Evolutionary conservation across 1,140 invertebrate species (phyloP), one percentile per base, ranked within the genome.

Genomic region (Diachasmimorpha longicaudata): DNA sequence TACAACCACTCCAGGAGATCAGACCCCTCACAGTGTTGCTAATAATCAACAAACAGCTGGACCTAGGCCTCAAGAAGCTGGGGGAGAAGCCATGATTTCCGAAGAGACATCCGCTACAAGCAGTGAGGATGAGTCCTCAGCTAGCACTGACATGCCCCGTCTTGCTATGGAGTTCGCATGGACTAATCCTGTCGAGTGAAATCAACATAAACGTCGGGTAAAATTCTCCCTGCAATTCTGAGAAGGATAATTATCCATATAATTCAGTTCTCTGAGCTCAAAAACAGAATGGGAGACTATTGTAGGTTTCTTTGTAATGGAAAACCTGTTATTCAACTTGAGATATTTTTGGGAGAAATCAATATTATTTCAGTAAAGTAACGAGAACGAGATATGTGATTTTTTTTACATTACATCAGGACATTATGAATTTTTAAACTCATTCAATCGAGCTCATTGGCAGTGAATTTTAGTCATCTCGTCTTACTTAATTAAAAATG

Each of bases 11-110:
- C 77, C 79, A 9, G 77, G 77, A 1, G 79, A 79, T 6, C 76
- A 77, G 8, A 76, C 79, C 2, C 79, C 78, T 16, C 79, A 80
- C 3, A 75, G 79, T 21, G 74, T 79, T 6, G 78, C 77, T 0
- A 75, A 68, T 31, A 58, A 42, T 21, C 83, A 86, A 16, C 72
- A 77, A 4, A 80, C 81, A 19, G 68, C 80, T 0, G 83, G 85
- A 4, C 84, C 83, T 2, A 83, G 81, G 14, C 89, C 89, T 0
- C 88, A 90, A 67, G 89, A 89, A 70, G 87, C 89, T 5, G 89
- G 88, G 9, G 89, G 89, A 8, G 89, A 90, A 63, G 89, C 89
- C 0, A 90, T 90, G 89, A 89, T 90, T 25, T 90, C 89, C 5
- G 89, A 90, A 55, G 88, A 89, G 66, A 83, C 88, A 0, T 89